phyloP scores from a whole-genome alignment of 2,888 invertebrate species.

The Caenorhabditis sp. region DNA sequence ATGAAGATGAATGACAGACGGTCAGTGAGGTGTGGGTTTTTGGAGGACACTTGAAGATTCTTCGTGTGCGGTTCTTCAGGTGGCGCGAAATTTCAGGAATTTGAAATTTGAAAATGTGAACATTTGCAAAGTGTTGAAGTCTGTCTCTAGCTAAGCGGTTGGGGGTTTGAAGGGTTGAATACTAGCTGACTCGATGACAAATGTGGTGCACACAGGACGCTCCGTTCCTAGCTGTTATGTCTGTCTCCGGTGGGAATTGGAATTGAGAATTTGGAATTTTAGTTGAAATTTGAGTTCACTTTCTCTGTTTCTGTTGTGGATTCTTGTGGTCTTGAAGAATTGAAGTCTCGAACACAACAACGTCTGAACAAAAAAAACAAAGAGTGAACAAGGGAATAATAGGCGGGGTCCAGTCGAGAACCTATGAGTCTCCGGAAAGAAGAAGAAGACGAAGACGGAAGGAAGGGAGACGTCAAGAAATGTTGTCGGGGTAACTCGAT shows the following conservation, averaged over 20 bases:
- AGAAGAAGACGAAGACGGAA: conserved; percentile 20
- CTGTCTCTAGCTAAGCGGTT: no score
- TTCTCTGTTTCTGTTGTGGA: conserved; percentile 30
- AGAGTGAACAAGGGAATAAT: not conserved
- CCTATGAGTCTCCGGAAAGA: not conserved
- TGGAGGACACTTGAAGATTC: conserved; percentile 47
- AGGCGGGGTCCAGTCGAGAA: not conserved
- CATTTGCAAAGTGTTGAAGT: no score
- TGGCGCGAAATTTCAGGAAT: conserved; percentile 40
- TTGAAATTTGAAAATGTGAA: conserved; percentile 8
- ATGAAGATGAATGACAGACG: conserved; percentile 58
- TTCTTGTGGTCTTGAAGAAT: not conserved
- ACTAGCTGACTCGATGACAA: conserved; percentile 6
- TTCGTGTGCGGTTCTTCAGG: conserved; percentile 33
- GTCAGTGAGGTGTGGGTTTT: conserved; percentile 33
- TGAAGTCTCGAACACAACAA: not conserved
- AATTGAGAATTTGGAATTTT: not conserved
- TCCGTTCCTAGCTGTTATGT: no score
- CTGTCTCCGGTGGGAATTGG: conserved; percentile 49
- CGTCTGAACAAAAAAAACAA: not conserved
- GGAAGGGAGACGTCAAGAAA: conserved; percentile 62
- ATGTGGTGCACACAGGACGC: conserved; percentile 14
- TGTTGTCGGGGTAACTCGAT: conserved; percentile 55
- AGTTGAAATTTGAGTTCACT: not conserved
- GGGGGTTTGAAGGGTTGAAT: not conserved